Evolutionary conservation across 2,113 vertebrate genomes (phyloP).

Genomic region (Vanacampus margaritifer): DNA sequence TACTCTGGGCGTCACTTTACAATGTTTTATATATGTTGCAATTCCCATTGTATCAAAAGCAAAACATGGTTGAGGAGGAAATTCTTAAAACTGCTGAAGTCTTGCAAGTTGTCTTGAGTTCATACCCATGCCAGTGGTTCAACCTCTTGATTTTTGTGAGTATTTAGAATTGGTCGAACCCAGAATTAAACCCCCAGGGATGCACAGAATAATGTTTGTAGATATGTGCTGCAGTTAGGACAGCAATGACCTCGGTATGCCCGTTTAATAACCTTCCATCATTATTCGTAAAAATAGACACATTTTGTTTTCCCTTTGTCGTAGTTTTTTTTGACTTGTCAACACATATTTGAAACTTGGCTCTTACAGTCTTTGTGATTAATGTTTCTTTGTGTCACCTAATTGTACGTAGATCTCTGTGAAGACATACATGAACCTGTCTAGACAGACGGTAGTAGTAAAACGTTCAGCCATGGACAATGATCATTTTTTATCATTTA

Average conservation of each 20-base stretch:
- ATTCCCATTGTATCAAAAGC: no score
- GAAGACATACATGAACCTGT: not conserved
- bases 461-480: not conserved
- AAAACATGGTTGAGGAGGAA: not conserved
- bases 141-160: not conserved
- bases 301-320: not conserved
- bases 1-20: no score
- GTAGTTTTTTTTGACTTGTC: not conserved
- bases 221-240: not conserved
- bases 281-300: not conserved
- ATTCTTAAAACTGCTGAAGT: not conserved
- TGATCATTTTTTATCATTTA: slow-evolving; percentile 11
- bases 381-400: not conserved
- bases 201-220: not conserved
- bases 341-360: not conserved
- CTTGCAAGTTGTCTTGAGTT: not conserved
- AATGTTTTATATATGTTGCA: no score
- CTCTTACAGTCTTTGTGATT: not conserved
- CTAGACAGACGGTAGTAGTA: not conserved
- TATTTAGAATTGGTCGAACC: not conserved
- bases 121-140: not conserved
- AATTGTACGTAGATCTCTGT: not conserved
- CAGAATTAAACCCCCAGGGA: not conserved
- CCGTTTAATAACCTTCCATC: not conserved
- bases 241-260: not conserved